These are phyloP conservation scores for Solenopsis invicta DNA, from an alignment of 1,140 invertebrate species.

Conservation along the genomic window DNA sequence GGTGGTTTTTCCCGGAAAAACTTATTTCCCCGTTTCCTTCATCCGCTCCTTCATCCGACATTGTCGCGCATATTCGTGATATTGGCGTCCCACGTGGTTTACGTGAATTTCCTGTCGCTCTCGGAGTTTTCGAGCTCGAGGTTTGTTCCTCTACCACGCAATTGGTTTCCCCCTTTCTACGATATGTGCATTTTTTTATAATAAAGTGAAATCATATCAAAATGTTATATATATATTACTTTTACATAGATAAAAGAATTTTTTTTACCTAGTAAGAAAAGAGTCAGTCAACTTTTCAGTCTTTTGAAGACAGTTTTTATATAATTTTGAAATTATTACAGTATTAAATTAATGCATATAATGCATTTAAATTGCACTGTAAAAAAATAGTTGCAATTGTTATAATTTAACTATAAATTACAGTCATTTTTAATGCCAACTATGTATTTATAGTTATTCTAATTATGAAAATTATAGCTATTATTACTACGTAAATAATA, in stretches of 20 bases:
- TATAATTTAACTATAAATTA: too few species aligned
- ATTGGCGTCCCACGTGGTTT: slow-evolving; percentile 52
- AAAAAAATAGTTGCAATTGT: too few species aligned
- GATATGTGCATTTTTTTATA: background rate
- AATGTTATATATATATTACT: too few species aligned
- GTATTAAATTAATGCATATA: background rate
- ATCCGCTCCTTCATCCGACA: slow-evolving; percentile 27
- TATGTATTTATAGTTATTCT: too few species aligned
- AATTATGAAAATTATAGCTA: too few species aligned
- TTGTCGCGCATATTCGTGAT: slow-evolving; percentile 50
- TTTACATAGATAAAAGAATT: background rate
- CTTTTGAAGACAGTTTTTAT: background rate
- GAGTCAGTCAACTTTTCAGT: background rate
- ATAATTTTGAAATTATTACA: slow-evolving; percentile 14
- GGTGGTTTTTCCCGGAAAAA: slow-evolving; percentile 35
- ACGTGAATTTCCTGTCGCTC: slow-evolving; percentile 35
- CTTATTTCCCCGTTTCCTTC: slow-evolving; percentile 43
- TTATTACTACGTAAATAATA: too few species aligned
- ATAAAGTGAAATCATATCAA: slow-evolving; percentile 1
- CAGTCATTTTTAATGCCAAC: too few species aligned
- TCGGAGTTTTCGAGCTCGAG: slow-evolving; percentile 39
- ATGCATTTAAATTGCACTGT: background rate
- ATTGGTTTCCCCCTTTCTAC: slow-evolving; percentile 16
- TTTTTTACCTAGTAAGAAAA: background rate
- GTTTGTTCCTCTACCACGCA: slow-evolving; percentile 29